Base-by-base conservation (phyloP, 2,888 invertebrate genomes). In the Elaeidobius kamerunicus region DNA sequence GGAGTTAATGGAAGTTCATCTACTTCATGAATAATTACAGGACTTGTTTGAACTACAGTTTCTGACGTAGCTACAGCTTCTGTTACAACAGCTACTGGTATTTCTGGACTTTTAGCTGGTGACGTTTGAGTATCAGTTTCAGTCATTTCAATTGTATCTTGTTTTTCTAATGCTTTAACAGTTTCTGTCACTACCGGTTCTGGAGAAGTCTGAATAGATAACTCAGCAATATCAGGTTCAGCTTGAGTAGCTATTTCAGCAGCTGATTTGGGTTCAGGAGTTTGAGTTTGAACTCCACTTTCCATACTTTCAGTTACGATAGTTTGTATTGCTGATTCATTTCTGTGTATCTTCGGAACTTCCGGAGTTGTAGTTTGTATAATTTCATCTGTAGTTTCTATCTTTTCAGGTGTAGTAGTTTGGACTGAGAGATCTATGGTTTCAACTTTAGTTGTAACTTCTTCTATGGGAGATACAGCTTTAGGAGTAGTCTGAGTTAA, bases 141-240 rank as follows among this genome's bases (percentile, higher is more conserved):
- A 30, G 14, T 27, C 17, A 42, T 54, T 49, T 49, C 39, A n/a
- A 17, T 30, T 9, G 44, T 30, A 12, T 16, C 19, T 14, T 6
- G 9, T 32, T 46, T 19, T 15, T 15, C 32, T 17, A n/a, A 12
- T 20, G 16, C 20, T 20, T 30, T 11, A 12, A 3, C 36, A 6
- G 54, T 23, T 56, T 58, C 61, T 3, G 42, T 46, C 1, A 50
- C 16, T 27, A 67, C 66, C 40, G 65, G 67, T 27, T 72, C 56
- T 9, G 79, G 79, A n/a, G 80, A 78, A 7, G 81, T 81, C 69
- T 81, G 80, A 42, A 77, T 73, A 63, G 77, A 77, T 58, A 64
- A 63, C 48, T 67, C 65, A 15, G 52, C 46, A 34, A 65, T 63
- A 36, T 57, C 46, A 23, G 67, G 64, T 52, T 59, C 56, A 9